A percentile compares a stretch with the other conserved stretches of the same genome.
Conservation (phyloP, 2,113 vertebrate species). For the Oxyruncus cristatus region DNA sequence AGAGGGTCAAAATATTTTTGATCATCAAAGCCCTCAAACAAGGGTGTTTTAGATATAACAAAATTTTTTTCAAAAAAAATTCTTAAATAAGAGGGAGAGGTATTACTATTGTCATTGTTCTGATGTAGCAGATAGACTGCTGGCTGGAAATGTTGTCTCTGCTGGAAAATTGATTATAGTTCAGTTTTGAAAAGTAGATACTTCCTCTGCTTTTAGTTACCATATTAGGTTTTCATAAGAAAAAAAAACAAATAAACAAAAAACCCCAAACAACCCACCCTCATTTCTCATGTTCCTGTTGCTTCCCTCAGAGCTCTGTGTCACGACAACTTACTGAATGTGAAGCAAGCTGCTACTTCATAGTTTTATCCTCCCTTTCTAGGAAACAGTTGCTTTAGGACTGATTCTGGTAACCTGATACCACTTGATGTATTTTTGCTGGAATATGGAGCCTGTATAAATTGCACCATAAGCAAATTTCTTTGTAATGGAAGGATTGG, state of each 20-base stretch:
- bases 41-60: neutral
- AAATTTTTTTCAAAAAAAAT: neutral
- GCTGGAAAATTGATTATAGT: neutral
- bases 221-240: neutral
- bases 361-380: neutral
- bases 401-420: conserved; percentile 45
- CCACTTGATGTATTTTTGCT: conserved; percentile 54
- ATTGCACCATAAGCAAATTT: conserved; percentile 53
- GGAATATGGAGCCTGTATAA: conserved; percentile 37
- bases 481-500: conserved; percentile 58
- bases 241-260: neutral
- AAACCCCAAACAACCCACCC: neutral
- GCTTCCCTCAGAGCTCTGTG: neutral
- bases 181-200: neutral
- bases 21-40: neutral
- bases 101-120: neutral
- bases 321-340: neutral
- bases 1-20: neutral
- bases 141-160: neutral
- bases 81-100: neutral
- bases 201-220: neutral
- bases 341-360: neutral
- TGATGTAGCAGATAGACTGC: neutral
- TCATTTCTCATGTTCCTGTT: neutral
- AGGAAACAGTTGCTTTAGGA: conserved; percentile 28